Base-by-base conservation (phyloP, 2,113 vertebrate species). In the Bos javanicus region DNA sequence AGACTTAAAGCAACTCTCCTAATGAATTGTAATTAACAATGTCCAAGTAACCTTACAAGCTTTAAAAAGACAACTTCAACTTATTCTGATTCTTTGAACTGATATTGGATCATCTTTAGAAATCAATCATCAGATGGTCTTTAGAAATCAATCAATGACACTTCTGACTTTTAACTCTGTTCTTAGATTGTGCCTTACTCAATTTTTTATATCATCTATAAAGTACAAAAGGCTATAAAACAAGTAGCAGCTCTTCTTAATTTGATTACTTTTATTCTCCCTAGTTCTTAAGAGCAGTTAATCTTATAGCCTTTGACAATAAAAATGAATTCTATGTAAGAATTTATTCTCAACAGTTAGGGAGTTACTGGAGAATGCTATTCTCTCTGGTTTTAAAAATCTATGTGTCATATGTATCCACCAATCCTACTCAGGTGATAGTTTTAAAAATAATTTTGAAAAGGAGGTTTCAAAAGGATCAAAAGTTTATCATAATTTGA, bases 291-390 rank as follows among this genome's bases (percentile, higher is more conserved):
- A 56, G 12, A 36, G 16, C 33, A 95, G 64, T 96, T 92, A 96
- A 94, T 97, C 90, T 98, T 96, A 33, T 33, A 93, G 12, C 2
- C 0, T 82, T 95, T 97, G 50, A 96, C 80, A 96, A 59, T 95
- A 96, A 96, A 90, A 93, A 89, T 81, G 87, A 96, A 81, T 93
- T 93, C 12, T 54, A 11, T n/a, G 11, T 67, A 71, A 56, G 30
- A 48, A 92, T 98, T 98, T 96, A 88, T 96, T 98, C 50, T 92
- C 94, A 82, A 96, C 8, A 90, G 59, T 76, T 50, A 96, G 50
- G 16, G 15, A 97, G 85, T 81, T 9, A 90, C 82, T 87, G 5
- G 85, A 25, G 92, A 98, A 90, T 89, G 82, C 36, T 94, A 39
- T 95, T 83, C 91, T 97, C 50, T 13, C 28, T 33, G 52, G 46